Percentiles rank a stretch among this genome's conserved stretches.
Conservation (phyloP, 2,888 invertebrate genomes). For the Alloplasta piceator region DNA sequence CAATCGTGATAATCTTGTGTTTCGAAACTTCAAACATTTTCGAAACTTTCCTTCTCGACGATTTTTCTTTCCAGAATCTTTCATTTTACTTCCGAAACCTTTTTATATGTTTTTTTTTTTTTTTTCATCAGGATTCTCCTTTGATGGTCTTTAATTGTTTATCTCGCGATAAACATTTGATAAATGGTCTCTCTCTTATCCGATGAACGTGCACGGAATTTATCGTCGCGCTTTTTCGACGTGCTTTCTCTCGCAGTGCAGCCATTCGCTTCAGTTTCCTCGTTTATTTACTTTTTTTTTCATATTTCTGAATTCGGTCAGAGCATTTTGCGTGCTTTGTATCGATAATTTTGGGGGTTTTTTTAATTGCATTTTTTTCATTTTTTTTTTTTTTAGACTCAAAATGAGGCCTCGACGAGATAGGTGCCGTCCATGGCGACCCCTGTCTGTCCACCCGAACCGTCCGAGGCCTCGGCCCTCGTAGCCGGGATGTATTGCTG, state of each 20-base stretch:
- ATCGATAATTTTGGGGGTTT: slow-evolving; percentile 46
- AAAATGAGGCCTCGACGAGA: slow-evolving; percentile 93
- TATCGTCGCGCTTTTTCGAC: slow-evolving; percentile 2
- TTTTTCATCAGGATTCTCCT: not conserved
- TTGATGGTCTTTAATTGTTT: slow-evolving; percentile 4
- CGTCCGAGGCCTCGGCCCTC: slow-evolving; percentile 88
- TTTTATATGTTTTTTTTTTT: slow-evolving; percentile 5
- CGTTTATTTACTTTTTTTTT: not conserved
- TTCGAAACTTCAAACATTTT: slow-evolving; percentile 10
- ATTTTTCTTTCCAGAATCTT: not conserved
- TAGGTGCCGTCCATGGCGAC: slow-evolving; percentile 94
- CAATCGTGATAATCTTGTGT: slow-evolving; percentile 28
- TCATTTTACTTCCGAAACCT: not conserved
- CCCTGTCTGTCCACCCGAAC: slow-evolving; percentile 88
- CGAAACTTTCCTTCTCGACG: not conserved
- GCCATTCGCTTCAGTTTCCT: not conserved
- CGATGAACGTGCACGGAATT: not conserved
- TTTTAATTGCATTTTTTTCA: slow-evolving; percentile 32
- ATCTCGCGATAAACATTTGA: slow-evolving; percentile 4
- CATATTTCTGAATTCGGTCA: not conserved
- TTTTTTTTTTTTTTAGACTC: slow-evolving; percentile 76
- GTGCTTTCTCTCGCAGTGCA: not conserved
- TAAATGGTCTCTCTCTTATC: slow-evolving; percentile 5
- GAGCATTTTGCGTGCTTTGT: slow-evolving; percentile 18
- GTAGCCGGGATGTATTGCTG: slow-evolving; percentile 94